phyloP scores from a whole-genome alignment of 2,113 vertebrate species.

The Bos javanicus region DNA sequence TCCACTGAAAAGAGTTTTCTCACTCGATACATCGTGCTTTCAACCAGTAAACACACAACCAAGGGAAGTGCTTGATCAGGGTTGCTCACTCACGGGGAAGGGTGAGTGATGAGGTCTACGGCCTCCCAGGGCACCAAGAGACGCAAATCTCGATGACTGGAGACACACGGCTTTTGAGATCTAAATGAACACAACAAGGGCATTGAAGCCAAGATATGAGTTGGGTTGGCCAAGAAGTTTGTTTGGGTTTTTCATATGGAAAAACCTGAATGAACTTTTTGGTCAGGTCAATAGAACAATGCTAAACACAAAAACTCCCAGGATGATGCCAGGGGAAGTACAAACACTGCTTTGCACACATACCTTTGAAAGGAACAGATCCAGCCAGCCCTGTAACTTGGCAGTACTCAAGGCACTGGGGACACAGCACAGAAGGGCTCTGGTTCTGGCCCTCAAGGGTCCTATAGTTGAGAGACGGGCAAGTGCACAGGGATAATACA shows the following conservation, averaged over 20 bases:
- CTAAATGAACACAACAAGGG: not conserved
- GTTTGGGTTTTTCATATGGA: accelerated
- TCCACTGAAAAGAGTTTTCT: not conserved
- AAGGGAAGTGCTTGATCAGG: not conserved
- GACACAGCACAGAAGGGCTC: not conserved
- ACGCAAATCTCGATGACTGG: accelerated
- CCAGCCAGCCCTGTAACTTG: not conserved
- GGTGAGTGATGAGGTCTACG: not conserved
- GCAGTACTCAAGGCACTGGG: accelerated
- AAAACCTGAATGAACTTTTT: not conserved
- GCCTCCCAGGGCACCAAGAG: not conserved
- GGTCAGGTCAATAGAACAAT: not conserved
- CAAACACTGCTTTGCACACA: not conserved
- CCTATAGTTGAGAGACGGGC: not conserved
- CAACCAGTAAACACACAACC: not conserved
- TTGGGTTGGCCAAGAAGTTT: not conserved
- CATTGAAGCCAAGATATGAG: not conserved
- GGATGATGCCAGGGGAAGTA: not conserved
- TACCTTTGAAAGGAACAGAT: not conserved
- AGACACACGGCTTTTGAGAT: not conserved
- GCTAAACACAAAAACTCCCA: not conserved
- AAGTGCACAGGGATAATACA: not conserved
- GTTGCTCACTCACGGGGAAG: not conserved
- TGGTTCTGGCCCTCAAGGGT: not conserved
- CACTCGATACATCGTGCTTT: not conserved